A percentile compares a stretch with the other conserved stretches of the same genome.
Conservation (phyloP, 2,888 invertebrate species). For the Thysanoteuthis rhombus region DNA sequence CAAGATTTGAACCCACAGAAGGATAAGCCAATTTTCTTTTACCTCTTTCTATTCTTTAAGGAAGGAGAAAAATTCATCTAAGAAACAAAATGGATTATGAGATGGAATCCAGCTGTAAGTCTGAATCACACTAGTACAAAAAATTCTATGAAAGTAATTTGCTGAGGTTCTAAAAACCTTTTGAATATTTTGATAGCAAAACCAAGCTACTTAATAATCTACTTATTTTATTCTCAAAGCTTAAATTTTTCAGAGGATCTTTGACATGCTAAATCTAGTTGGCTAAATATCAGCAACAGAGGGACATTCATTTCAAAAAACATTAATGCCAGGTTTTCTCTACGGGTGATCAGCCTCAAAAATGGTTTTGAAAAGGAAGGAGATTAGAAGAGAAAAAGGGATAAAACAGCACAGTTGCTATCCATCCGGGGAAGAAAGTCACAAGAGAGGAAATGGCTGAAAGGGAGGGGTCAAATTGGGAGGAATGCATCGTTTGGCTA, state of each 20-base stretch:
- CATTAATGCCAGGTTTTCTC: not conserved
- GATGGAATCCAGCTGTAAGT: too few relatives aligned
- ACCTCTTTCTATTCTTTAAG: too few relatives aligned
- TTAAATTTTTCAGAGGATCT: not conserved
- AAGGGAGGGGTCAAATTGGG: not conserved
- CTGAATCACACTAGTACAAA: too few relatives aligned
- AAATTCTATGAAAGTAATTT: not conserved
- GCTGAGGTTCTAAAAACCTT: not conserved
- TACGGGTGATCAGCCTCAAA: not conserved
- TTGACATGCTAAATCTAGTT: not conserved
- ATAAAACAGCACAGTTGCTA: not conserved
- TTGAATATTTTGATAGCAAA: not conserved
- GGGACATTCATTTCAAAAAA: not conserved
- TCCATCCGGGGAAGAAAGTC: not conserved
- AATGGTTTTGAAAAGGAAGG: not conserved
- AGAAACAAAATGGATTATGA: too few relatives aligned
- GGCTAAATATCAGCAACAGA: not conserved
- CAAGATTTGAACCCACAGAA: too few relatives aligned
- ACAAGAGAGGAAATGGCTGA: not conserved
- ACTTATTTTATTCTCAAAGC: not conserved
- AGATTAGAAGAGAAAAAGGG: not conserved
- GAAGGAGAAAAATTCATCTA: too few relatives aligned
- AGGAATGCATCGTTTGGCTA: conserved; percentile 13
- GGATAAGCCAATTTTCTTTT: too few relatives aligned
- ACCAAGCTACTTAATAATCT: not conserved